Base-by-base conservation (phyloP, 35 echinoderm and acorn worm species). In the Apostichopus japonicus region DNA sequence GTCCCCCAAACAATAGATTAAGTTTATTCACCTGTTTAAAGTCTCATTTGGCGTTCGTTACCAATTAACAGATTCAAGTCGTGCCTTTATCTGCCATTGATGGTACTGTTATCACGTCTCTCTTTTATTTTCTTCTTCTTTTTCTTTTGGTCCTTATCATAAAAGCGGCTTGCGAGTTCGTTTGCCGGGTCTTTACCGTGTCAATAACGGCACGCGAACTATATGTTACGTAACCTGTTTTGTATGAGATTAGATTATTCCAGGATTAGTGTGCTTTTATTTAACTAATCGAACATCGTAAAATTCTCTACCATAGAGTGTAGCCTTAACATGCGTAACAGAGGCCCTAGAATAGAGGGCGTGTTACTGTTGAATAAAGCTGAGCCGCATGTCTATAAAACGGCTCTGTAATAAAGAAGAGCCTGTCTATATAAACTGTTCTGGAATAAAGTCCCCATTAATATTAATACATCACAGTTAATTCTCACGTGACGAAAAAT, bases 11-110 rank as follows among this genome's bases (percentile, higher is more conserved):
- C 33, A 75, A 75, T 75, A 75, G 71, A 19, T 75, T 75, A 7
- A 75, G 71, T 75, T 75, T 75, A 75, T 75, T 75, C 71, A 75
- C 71, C 71, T 75, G 71, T 75, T 75, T 75, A 75, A 75, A 75
- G 71, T 75, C 71, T 75, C 71, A 75, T 75, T 75, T 75, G 71
- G 71, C 71, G 71, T 75, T 23, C 71, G 71, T 75, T 75, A 75
- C 71, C 71, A 75, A 75, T 75, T 75, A 75, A 75, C 71, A 21
- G 71, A 75, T 75, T 1, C 17, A 23, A 21, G 17, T 75, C 57
- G 71, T 19, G 13, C 71, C 17, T 19, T 75, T 75, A 75, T 75
- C 71, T 75, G 2, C 1, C 71, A 21, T 75, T 19, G 71, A 23
- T 75, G 71, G 71, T n/a, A 75, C 22, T n/a, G 71, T 75, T 75